Base-by-base conservation (phyloP, 1,140 invertebrate genomes). In the Drosophila asahinai region DNA sequence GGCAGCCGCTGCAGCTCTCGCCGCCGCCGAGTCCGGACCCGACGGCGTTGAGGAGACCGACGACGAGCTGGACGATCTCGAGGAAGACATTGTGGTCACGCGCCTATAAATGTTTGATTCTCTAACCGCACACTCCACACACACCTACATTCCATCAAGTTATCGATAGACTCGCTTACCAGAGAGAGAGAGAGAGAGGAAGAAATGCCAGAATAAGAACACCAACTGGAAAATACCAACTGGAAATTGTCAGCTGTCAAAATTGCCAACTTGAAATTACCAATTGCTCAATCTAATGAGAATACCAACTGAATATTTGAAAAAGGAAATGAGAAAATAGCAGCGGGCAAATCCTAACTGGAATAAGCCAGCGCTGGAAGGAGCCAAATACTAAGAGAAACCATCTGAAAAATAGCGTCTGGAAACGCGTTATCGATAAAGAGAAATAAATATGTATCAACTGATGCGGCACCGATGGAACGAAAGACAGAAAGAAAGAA, bases 81-180 rank as follows among this genome's bases (percentile, higher is more conserved):
- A 97, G 93, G 96, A 97, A 90, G 96, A 97, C 86, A 97, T 97
- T 91, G 96, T 97, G 81, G 96, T 97, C 80, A 97, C 96, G 45
- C 96, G 97, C 93, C 95, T 97, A 79, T 97, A 95, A 73, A 68
- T 58, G 36, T 74, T 40, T 47, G 19, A 49, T 62, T 59, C 45
- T 25, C 51, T 38, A 55, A 55, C 14, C 19, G 33, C 17, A 55
- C 52, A 55, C 40, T 11, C 45, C 25, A 38, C 48, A 77, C 33
- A 60, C 55, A 57, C 33, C 61, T 17, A 65, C 25, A 65, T 65
- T 65, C 63, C 63, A 65, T 65, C 63, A 65, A 57, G 63, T 62
- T 65, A 65, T 65, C 57, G 40, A 63, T 62, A 65, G 57, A 65
- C 2, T 36, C 33, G 33, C 33, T 36, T 36, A 9, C 33, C 33